Base-by-base conservation (phyloP, 1,140 invertebrate species). In the Pseudomyrmex sp. region DNA sequence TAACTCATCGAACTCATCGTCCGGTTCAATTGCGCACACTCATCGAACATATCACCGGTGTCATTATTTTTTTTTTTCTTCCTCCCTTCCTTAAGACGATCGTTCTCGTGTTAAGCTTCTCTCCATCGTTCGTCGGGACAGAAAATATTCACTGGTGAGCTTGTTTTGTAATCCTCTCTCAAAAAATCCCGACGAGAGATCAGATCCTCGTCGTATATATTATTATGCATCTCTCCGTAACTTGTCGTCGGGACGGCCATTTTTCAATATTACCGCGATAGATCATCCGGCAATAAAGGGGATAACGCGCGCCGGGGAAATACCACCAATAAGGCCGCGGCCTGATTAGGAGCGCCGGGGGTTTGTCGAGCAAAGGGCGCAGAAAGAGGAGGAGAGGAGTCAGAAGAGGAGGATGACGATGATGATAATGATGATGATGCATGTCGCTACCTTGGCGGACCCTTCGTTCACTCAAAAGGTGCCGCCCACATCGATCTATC, bases 191-290 rank as follows among this genome's bases (percentile, higher is more conserved):
- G 56, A 5, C 75, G 76, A 35, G 35, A 77, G 35, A 77, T 69
- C 73, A 72, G 82, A 88, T 48, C 72, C 77, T 48, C 61, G 48
- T 82, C 82, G 68, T 89, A 89, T 89, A 89, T 87, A 90, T 90
- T 83, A 90, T 90, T 83, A 88, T 52, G 80, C 63, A 88, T 35
- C 35, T 83, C 89, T 74, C 87, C 72, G 77, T 84, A 88, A 88
- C 88, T 84, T 88, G 89, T 90, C 89, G 86, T 90, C 85, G 13
- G 68, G 83, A 26, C 75, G 80, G 86, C 84, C 77, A 90, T 90
- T 89, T 90, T 90, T 90, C 89, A 90, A 90, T 90, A 89, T 90
- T 90, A 90, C 88, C 85, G 62, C 84, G 86, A 90, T 90, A 88
- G 83, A 90, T 90, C 88, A 90, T 86, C 80, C 86, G 84, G 68